Evolutionary conservation across 2,113 vertebrate genomes (phyloP).

Genomic region (Perca fluviatilis): DNA sequence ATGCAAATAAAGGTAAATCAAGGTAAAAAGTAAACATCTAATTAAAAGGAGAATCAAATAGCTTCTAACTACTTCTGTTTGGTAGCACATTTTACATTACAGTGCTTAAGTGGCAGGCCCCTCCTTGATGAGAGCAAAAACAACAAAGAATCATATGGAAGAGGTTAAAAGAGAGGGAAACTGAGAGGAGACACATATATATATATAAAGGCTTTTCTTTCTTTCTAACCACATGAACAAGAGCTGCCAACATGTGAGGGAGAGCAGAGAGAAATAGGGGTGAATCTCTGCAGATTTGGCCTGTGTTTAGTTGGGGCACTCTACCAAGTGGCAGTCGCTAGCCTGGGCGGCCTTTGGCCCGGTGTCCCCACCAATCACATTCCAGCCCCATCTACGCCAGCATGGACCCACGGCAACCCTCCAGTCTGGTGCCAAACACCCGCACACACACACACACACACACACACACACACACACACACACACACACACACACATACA

Average conservation of each 20-base stretch:
- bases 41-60: slow-evolving; percentile 63
- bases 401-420: slow-evolving; percentile 70
- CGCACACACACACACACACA: slow-evolving; percentile 14
- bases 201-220: slow-evolving; percentile 12
- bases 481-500: background rate
- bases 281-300: slow-evolving; percentile 72
- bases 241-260: slow-evolving; percentile 39
- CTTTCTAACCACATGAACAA: slow-evolving; percentile 26
- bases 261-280: slow-evolving; percentile 43
- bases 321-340: slow-evolving; percentile 76
- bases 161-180: slow-evolving; percentile 27
- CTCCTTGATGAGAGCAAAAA: slow-evolving; percentile 44
- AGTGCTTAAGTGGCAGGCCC: slow-evolving; percentile 26
- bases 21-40: slow-evolving; percentile 70
- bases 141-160: background rate
- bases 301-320: slow-evolving; percentile 69
- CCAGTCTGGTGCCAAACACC: slow-evolving; percentile 68
- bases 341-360: slow-evolving; percentile 77
- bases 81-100: slow-evolving; percentile 39
- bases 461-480: slow-evolving; percentile 40
- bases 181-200: slow-evolving; percentile 21
- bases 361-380: slow-evolving; percentile 78
- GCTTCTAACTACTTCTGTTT: slow-evolving; percentile 41
- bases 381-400: slow-evolving; percentile 64
- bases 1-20: slow-evolving; percentile 49